Conservation (phyloP, 2,888 invertebrate genomes). For the Scaptomyza tumidula region DNA sequence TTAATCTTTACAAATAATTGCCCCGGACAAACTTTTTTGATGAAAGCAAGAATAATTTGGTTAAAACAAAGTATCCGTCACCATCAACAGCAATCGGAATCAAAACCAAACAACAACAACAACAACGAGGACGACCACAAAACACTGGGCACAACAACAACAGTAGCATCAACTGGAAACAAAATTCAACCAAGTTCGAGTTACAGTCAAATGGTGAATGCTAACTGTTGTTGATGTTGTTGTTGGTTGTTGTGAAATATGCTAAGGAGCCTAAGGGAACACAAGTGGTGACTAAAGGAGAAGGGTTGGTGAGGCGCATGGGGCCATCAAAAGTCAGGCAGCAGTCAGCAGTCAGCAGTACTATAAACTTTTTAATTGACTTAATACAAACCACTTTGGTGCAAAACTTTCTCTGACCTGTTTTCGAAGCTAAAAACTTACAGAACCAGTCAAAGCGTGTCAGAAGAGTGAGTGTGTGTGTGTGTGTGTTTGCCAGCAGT, state of each 20-base stretch:
- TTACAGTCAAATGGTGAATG: constrained; percentile 59
- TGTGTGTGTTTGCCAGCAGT: constrained; percentile 10
- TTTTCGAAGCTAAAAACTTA: constrained; percentile 72
- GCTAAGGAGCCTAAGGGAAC: constrained; percentile 45
- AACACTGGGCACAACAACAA: constrained; percentile 45
- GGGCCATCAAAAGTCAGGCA: constrained; percentile 74
- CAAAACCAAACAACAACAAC: constrained; percentile 7
- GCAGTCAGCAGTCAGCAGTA: constrained; percentile 65
- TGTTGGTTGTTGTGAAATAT: constrained; percentile 70
- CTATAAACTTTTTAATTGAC: constrained; percentile 79
- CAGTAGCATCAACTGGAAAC: constrained; percentile 16
- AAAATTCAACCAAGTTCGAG: constrained; percentile 33
- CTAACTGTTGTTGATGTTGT: constrained; percentile 51
- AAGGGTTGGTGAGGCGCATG: neutral
- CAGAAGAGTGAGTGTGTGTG: neutral
- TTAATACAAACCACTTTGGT: constrained; percentile 80
- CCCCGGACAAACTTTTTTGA: constrained; percentile 72
- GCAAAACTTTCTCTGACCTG: constrained; percentile 74
- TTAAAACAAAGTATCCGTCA: constrained; percentile 55
- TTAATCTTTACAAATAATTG: constrained; percentile 80
- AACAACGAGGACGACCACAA: constrained; percentile 50
- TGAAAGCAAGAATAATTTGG: constrained; percentile 78
- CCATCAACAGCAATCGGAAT: constrained; percentile 30
- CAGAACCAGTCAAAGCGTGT: constrained; percentile 11
- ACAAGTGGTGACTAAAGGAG: neutral